A percentile compares a stretch with the other conserved stretches of the same genome.
These are phyloP conservation scores for Drosophila kokeensis DNA, from an alignment of 2,888 invertebrate genomes.

Conservation along the genomic window DNA sequence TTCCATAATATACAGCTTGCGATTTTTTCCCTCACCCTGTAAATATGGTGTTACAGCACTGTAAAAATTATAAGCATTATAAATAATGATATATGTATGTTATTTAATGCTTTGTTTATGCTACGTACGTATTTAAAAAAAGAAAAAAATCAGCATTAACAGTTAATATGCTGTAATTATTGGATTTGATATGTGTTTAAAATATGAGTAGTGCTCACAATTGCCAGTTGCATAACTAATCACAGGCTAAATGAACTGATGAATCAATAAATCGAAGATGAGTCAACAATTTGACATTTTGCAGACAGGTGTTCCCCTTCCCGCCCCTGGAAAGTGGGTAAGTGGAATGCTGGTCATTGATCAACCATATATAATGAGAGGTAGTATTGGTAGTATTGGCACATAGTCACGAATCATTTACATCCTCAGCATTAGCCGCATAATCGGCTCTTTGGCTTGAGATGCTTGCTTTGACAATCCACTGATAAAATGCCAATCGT, in stretches of 20 bases:
- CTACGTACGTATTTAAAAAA: not conserved
- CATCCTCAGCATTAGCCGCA: constrained; percentile 14
- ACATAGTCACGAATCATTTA: constrained; percentile 9
- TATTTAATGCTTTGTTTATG: not conserved
- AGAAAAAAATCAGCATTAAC: not conserved
- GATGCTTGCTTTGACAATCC: constrained; percentile 32
- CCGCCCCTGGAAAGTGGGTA: not conserved
- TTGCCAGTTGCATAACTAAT: constrained; percentile 45
- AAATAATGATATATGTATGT: not conserved
- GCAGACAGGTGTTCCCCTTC: not conserved
- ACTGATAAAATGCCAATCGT: constrained; percentile 63
- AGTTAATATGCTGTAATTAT: constrained; percentile 1
- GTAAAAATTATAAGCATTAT: not conserved
- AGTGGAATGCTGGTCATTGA: constrained; percentile 28
- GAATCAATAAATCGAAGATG: constrained; percentile 44
- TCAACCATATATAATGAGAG: constrained; percentile 15
- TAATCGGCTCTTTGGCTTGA: constrained; percentile 10
- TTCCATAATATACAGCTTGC: not conserved
- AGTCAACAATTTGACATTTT: constrained; percentile 29
- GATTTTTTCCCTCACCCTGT: not conserved
- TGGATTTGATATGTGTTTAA: not conserved
- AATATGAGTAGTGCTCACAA: not conserved
- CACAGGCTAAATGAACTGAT: constrained; percentile 20
- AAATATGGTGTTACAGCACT: not conserved
- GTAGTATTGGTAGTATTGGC: constrained; percentile 18